Base-by-base conservation (phyloP, 2,113 vertebrate genomes). In the Sciurus niger region DNA sequence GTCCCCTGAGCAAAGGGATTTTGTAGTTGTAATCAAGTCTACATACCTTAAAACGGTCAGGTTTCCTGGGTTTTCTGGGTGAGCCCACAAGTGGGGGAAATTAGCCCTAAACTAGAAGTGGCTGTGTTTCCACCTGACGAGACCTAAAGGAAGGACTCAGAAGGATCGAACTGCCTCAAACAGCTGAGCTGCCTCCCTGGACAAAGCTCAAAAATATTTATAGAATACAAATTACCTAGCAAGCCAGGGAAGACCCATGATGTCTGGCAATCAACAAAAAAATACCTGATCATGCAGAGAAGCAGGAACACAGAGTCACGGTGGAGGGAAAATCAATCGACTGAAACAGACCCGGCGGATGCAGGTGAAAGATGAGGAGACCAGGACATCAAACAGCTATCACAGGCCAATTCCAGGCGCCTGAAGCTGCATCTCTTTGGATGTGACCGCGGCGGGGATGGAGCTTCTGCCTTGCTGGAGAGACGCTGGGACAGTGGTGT, bases 211-310 rank as follows among this genome's bases (percentile, higher is more conserved):
- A 70, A 51, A 70, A 60, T 88, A 32, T 55, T 89, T 73, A 80
- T 74, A 84, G 78, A 53, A 84, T 55, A 68, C 24, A 60, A 65
- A 84, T 28, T 28, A 92, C 53, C 13, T 73, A 92, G 58, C 18
- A 89, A 85, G 30, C 58, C 53, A 93, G 43, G 74, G 22, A 93
- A 78, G 80, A 72, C 25, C 82, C 86, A 82, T 17, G 20, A 43
- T 5, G 3, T 78, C 11, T 72, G 18, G 53, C 80, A 82, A 53
- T 92, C 82, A 48, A 48, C 80, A 10, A 84, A 63, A 40, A 93
- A 74, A 84, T n/a, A 17, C 46, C 8, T 5, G 58, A 34, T 68
- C 40, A 34, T 28, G 73, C 55, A 84, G 91, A 79, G 30, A 80
- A 84, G 73, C 30, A 89, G 43, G 73, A 89, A 92, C 46, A 40